Conservation (phyloP, 2,113 vertebrate species). For the Hiodon tergisus region DNA sequence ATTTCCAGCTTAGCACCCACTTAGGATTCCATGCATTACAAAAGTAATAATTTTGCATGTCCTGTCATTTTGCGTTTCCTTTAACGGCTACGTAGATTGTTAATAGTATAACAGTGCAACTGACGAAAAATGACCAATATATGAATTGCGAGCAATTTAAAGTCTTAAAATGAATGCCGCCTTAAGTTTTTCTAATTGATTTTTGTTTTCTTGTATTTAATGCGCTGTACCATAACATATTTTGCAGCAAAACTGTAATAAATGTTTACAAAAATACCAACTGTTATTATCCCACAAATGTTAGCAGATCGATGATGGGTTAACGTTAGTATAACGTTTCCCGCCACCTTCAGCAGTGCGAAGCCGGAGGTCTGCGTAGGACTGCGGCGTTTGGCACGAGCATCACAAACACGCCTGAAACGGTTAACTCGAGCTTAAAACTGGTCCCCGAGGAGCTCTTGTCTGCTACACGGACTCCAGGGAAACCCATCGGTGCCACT, state of each 20-base stretch:
- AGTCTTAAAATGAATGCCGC: constrained; percentile 38
- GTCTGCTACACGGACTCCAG: too few species aligned
- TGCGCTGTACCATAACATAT: constrained; percentile 53
- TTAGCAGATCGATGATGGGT: too few species aligned
- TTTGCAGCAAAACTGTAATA: constrained; percentile 67
- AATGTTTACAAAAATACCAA: constrained; percentile 63
- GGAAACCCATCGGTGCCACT: too few species aligned
- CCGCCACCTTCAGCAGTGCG: too few species aligned
- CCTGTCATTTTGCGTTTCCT: constrained; percentile 52
- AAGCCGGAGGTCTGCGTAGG: too few species aligned
- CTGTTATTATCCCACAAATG: not conserved
- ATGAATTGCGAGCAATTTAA: constrained; percentile 37
- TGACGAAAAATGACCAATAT: constrained; percentile 51
- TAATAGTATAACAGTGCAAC: constrained; percentile 34
- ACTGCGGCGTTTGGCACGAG: too few species aligned
- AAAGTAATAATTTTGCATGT: constrained; percentile 63
- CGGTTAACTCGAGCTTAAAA: too few species aligned
- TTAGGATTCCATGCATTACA: constrained; percentile 56
- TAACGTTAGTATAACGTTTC: too few species aligned
- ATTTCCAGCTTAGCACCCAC: constrained; percentile 35
- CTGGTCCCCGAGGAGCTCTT: too few species aligned
- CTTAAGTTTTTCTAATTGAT: constrained; percentile 48
- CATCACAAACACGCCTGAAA: too few species aligned
- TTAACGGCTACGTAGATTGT: constrained; percentile 40
- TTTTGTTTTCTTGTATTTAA: constrained; percentile 49